Evolutionary conservation across 2,888 invertebrate genomes (phyloP).

Genomic region (Latrodectus hesperus): DNA sequence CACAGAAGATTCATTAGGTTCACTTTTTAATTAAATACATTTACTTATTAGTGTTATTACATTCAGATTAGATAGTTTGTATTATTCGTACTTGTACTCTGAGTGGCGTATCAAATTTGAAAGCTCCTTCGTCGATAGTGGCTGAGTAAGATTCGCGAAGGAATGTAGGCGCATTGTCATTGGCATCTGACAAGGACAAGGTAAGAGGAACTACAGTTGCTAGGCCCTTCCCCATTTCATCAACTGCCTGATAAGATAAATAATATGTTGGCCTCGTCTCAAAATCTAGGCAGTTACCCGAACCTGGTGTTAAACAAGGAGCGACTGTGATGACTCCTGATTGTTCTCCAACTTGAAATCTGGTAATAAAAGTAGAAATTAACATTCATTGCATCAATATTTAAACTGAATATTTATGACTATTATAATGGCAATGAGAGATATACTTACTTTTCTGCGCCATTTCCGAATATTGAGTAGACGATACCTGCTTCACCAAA

Average conservation of each 20-base stretch:
- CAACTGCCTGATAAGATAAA: slow-evolving; percentile 86
- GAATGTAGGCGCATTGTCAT: slow-evolving; percentile 90
- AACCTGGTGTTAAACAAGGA: slow-evolving; percentile 82
- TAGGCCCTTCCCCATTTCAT: slow-evolving; percentile 83
- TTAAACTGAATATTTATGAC: not conserved
- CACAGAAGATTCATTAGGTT: too few species aligned
- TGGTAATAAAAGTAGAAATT: slow-evolving; percentile 79
- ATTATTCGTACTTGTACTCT: slow-evolving; percentile 72
- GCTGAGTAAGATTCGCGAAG: slow-evolving; percentile 84
- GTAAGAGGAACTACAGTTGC: slow-evolving; percentile 70
- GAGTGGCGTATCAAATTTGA: slow-evolving; percentile 81
- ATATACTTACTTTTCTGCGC: slow-evolving; percentile 81
- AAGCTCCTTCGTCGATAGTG: slow-evolving; percentile 89
- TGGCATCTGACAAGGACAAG: slow-evolving; percentile 72
- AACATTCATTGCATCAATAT: not conserved
- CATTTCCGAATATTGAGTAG: slow-evolving; percentile 87
- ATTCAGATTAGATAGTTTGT: too few species aligned
- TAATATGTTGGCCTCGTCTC: slow-evolving; percentile 88
- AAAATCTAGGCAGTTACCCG: slow-evolving; percentile 86
- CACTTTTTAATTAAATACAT: too few species aligned
- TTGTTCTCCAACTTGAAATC: slow-evolving; percentile 80
- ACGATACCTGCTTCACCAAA: slow-evolving; percentile 89
- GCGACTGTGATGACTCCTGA: slow-evolving; percentile 86
- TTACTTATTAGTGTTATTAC: too few species aligned
- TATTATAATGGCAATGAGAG: not conserved